Conservation (phyloP, 2,113 vertebrate species). For the Pteruthius melanotis region DNA sequence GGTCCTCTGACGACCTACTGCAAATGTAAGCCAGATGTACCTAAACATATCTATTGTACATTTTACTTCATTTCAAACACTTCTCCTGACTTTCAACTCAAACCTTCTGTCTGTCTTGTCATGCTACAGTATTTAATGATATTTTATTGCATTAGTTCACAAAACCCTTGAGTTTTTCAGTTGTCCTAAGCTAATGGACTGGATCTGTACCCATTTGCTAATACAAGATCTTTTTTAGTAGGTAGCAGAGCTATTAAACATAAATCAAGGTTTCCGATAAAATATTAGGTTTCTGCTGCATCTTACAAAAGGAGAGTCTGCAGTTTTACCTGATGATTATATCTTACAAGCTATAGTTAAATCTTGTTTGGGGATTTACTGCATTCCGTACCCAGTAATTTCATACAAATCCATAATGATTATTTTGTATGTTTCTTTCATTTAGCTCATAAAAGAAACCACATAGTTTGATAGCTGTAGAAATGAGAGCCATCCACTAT, state of each 20-base stretch:
- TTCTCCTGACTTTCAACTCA: conserved; percentile 73
- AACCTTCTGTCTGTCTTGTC: conserved; percentile 76
- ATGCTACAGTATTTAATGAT: conserved; percentile 74
- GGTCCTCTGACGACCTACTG: conserved; percentile 78
- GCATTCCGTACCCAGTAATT: conserved; percentile 51
- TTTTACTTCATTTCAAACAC: conserved; percentile 78
- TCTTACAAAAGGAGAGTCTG: conserved; percentile 6
- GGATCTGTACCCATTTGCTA: conserved; percentile 77
- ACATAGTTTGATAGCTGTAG: background rate
- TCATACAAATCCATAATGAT: conserved; percentile 57
- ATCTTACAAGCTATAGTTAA: conserved; percentile 2
- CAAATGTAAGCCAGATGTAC: conserved; percentile 90
- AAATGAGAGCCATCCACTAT: background rate
- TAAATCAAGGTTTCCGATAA: conserved; percentile 66
- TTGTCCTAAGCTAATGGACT: conserved; percentile 76
- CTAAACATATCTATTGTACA: conserved; percentile 64
- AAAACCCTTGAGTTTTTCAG: conserved; percentile 72
- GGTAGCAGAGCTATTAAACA: conserved; percentile 63
- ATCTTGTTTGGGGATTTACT: conserved; percentile 57
- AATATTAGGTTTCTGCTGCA: conserved; percentile 60
- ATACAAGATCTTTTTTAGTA: conserved; percentile 72
- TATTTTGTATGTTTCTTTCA: conserved; percentile 57
- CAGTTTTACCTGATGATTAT: background rate
- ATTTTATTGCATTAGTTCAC: conserved; percentile 78
- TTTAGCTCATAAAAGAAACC: conserved; percentile 64